Evolutionary conservation across 2,113 vertebrate genomes (phyloP).

Genomic region (Phasianus colchicus): DNA sequence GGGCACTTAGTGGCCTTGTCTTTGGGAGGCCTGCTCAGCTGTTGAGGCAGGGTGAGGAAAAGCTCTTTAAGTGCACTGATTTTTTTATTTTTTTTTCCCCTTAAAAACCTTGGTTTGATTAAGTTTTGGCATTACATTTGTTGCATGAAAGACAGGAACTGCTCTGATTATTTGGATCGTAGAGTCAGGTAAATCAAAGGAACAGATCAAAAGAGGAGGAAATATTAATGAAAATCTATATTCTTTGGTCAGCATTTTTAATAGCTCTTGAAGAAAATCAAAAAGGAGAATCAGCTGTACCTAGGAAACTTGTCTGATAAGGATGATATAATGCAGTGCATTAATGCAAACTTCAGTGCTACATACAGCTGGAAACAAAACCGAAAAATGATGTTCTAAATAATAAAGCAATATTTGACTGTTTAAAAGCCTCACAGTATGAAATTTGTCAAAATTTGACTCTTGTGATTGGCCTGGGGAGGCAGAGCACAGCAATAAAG

Average conservation of each 20-base stretch:
- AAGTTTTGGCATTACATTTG: slow-evolving; percentile 64
- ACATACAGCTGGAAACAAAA: slow-evolving; percentile 64
- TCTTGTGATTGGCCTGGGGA: not conserved
- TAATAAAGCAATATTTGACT: slow-evolving; percentile 69
- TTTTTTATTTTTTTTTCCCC: not conserved
- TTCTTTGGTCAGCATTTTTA: slow-evolving; percentile 72
- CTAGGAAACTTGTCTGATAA: slow-evolving; percentile 66
- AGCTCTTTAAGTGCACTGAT: not conserved
- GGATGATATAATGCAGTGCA: slow-evolving; percentile 63
- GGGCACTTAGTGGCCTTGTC: not conserved
- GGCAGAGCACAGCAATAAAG: not conserved
- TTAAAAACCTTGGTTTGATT: slow-evolving; percentile 67
- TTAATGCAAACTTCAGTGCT: slow-evolving; percentile 63
- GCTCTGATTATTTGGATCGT: slow-evolving; percentile 61
- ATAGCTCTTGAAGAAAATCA: slow-evolving; percentile 68
- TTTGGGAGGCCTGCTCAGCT: not conserved
- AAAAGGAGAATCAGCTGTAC: slow-evolving; percentile 68
- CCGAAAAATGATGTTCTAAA: slow-evolving; percentile 55
- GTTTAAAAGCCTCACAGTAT: slow-evolving; percentile 63
- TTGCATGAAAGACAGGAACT: slow-evolving; percentile 69
- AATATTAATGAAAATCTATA: slow-evolving; percentile 72
- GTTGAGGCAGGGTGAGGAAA: not conserved
- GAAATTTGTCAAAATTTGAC: slow-evolving; percentile 57
- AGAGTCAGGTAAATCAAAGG: slow-evolving; percentile 72
- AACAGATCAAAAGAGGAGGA: slow-evolving; percentile 68